phyloP scores from a whole-genome alignment of 2,113 vertebrate species.

The Ailurus styani region DNA sequence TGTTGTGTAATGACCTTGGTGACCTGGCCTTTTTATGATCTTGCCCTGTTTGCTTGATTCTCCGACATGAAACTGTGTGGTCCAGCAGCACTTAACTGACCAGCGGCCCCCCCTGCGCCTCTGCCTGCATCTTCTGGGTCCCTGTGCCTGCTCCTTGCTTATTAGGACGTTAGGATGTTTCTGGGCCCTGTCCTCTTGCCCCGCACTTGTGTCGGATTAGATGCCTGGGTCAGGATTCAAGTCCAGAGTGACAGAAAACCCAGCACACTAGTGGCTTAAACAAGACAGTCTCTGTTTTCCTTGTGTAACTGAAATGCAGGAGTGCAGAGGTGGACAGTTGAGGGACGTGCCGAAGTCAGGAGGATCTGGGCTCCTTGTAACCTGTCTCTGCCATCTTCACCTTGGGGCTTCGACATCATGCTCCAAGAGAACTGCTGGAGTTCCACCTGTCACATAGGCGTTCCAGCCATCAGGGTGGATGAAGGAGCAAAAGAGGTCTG shows the following conservation, averaged over 20 bases:
- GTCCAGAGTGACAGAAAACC: background rate
- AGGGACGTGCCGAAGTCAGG: background rate
- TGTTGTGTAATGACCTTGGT: background rate
- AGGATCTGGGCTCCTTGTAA: background rate
- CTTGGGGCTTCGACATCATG: background rate
- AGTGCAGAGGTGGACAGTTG: too few relatives aligned
- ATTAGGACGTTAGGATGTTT: background rate
- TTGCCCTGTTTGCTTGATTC: background rate
- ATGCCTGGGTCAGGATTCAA: background rate
- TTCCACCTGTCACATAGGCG: background rate
- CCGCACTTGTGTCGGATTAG: background rate
- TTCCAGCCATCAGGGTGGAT: background rate
- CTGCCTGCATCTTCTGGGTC: background rate
- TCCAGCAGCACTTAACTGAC: background rate
- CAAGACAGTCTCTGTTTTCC: background rate
- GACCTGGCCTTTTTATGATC: background rate
- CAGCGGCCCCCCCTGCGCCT: background rate
- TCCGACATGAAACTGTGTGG: background rate
- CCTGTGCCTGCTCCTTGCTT: background rate
- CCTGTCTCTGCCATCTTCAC: background rate
- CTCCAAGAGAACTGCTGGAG: background rate
- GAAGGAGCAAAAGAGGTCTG: background rate
- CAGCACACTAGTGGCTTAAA: background rate
- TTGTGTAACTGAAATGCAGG: too few relatives aligned
- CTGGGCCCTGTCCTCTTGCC: background rate